Conservation (phyloP, 2,113 vertebrate species). For the Tympanuchus pallidicinctus region DNA sequence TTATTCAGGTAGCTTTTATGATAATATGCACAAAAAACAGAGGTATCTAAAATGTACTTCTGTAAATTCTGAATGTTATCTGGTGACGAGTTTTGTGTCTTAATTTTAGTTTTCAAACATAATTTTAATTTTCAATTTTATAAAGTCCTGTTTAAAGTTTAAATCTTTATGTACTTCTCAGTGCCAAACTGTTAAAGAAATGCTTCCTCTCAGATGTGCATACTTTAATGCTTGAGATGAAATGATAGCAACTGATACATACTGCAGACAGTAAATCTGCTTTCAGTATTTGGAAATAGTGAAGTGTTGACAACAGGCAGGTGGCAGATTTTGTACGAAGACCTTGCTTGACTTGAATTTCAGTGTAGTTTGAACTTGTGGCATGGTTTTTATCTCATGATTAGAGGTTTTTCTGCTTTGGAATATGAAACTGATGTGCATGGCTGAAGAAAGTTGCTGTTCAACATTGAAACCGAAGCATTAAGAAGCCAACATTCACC, state of each 20-base stretch:
- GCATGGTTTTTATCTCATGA: not conserved
- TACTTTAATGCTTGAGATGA: not conserved
- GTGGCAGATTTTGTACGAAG: constrained; percentile 28
- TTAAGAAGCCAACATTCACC: not conserved
- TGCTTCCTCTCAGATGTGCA: not conserved
- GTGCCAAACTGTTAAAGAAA: not conserved
- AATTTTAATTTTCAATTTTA: not conserved
- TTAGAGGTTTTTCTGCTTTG: constrained; percentile 15
- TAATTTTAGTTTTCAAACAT: not conserved
- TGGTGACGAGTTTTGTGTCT: not conserved
- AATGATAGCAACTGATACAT: not conserved
- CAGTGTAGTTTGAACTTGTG: constrained; percentile 33
- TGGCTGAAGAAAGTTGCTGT: not conserved
- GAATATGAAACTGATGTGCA: not conserved
- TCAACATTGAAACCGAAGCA: not conserved
- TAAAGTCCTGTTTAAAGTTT: not conserved
- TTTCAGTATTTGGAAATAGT: not conserved
- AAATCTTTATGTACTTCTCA: not conserved
- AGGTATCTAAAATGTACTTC: not conserved
- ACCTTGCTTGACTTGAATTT: constrained; percentile 56
- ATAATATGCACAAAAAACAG: not conserved
- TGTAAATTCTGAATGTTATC: not conserved
- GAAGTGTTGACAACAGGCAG: not conserved
- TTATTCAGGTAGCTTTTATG: not conserved
- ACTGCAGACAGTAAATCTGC: constrained; percentile 9